Conservation (phyloP, 1,140 invertebrate genomes). For the Ericerus pela region DNA sequence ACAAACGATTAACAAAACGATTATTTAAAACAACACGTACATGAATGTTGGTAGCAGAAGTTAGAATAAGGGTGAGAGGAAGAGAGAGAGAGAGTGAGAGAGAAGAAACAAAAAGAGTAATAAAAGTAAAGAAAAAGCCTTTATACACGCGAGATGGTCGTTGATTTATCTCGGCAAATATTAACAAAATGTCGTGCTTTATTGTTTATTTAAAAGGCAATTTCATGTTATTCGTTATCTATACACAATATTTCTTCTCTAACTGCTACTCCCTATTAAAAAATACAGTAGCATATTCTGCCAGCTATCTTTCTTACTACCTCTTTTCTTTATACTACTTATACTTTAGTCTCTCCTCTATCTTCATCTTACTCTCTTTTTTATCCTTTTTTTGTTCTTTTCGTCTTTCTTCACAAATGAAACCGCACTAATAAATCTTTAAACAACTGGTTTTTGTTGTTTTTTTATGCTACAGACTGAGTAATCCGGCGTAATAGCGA, state of each 20-base stretch:
- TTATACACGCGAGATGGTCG: neutral
- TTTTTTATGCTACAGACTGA: neutral
- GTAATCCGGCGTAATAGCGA: slow-evolving; percentile 1
- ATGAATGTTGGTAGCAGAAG: too few relatives aligned
- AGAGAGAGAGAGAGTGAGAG: too few relatives aligned
- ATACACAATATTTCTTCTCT: slow-evolving; percentile 4
- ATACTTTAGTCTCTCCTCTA: too few relatives aligned
- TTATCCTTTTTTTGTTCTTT: neutral
- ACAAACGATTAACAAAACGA: too few relatives aligned
- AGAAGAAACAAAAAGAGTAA: too few relatives aligned
- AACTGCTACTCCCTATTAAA: slow-evolving; percentile 10
- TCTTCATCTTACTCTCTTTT: too few relatives aligned
- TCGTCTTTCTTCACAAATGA: neutral
- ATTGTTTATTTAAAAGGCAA: slow-evolving; percentile 8
- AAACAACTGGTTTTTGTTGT: neutral
- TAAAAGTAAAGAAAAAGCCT: too few relatives aligned
- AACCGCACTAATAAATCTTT: slow-evolving; percentile 9
- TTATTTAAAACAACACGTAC: too few relatives aligned
- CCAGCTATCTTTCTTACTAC: neutral
- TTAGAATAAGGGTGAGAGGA: too few relatives aligned
- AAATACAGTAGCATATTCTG: slow-evolving; percentile 9
- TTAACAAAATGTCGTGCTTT: slow-evolving; percentile 10
- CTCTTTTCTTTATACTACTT: too few relatives aligned
- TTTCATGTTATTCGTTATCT: slow-evolving; percentile 10
- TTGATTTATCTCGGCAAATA: slow-evolving; percentile 9